Conservation (phyloP, 2,797 vertebrate genomes). For the Remorina albescens region DNA sequence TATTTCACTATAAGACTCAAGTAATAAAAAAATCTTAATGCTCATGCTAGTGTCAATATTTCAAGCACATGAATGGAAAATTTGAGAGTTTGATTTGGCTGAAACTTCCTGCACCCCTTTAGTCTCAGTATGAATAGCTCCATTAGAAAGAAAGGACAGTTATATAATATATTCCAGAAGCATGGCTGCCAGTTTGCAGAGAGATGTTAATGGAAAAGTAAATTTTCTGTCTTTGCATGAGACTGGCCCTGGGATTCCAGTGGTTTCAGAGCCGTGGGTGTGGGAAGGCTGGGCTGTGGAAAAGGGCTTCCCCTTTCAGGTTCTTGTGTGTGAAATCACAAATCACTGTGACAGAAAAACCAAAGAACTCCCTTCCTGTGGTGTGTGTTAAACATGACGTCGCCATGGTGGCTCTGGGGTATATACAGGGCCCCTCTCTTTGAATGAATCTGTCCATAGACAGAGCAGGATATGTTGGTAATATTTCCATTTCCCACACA, state of each 20-base stretch:
- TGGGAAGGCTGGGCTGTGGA: slow-evolving; percentile 51
- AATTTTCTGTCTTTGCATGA: slow-evolving; percentile 41
- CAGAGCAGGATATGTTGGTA: slow-evolving; percentile 17
- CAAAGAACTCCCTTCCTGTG: slow-evolving; percentile 63
- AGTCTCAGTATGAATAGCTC: slow-evolving; percentile 1
- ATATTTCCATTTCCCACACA: slow-evolving; percentile 39
- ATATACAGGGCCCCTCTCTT: slow-evolving; percentile 46
- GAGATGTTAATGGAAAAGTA: slow-evolving; percentile 58
- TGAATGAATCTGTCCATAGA: slow-evolving; percentile 30
- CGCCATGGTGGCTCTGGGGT: not conserved
- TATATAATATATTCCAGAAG: slow-evolving; percentile 45
- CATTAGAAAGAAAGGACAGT: not conserved
- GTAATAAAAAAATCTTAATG: not conserved
- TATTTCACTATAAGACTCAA: not conserved
- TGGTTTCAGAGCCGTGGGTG: slow-evolving; percentile 40
- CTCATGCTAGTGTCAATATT: not conserved
- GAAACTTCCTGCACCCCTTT: not conserved
- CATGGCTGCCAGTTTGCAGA: slow-evolving; percentile 28
- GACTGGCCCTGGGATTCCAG: slow-evolving; percentile 52
- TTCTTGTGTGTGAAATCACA: slow-evolving; percentile 53
- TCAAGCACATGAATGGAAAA: not conserved
- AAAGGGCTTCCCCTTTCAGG: slow-evolving; percentile 62
- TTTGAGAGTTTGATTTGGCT: slow-evolving; percentile 7
- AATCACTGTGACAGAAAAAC: slow-evolving; percentile 57
- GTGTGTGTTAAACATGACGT: slow-evolving; percentile 22